Evolutionary conservation across 2,797 vertebrate genomes (phyloP).

Genomic region (Danio tinwini): DNA sequence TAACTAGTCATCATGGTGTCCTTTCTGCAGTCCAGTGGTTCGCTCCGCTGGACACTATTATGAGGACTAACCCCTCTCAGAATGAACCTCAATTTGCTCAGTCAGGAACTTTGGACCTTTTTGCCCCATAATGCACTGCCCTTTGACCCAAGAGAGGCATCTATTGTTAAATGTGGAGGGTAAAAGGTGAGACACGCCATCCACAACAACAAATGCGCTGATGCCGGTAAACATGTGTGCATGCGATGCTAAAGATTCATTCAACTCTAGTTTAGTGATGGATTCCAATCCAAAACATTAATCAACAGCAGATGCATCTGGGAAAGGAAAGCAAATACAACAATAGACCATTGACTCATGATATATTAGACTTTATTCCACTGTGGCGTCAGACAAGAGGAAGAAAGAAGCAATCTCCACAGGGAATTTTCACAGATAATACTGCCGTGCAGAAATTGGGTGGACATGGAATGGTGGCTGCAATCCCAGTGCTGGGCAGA

Average conservation of each 20-base stretch:
- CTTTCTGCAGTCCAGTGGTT: conserved; percentile 81
- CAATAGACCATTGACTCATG: conserved; percentile 52
- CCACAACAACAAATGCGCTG: conserved; percentile 52
- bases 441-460: conserved; percentile 52
- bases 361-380: conserved; percentile 52
- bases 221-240: conserved; percentile 27
- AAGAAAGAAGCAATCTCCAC: conserved; percentile 37
- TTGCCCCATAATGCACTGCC: conserved; percentile 76
- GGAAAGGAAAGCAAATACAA: conserved; percentile 41
- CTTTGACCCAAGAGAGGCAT: conserved; percentile 74
- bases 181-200: conserved; percentile 29
- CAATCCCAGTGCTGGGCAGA: conserved; percentile 46
- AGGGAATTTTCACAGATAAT: conserved; percentile 57
- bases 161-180: conserved; percentile 63
- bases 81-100: conserved; percentile 88
- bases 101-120: conserved; percentile 84
- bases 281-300: conserved; percentile 51
- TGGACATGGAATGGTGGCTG: conserved; percentile 52
- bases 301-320: conserved; percentile 57
- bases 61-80: conserved; percentile 76
- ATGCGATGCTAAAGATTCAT: conserved; percentile 32
- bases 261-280: conserved; percentile 47
- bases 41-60: conserved; percentile 80
- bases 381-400: conserved; percentile 21
- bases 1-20: conserved; percentile 75